These are phyloP conservation scores for Eupeodes corollae DNA, from an alignment of 1,140 invertebrate genomes.

Conservation along the genomic window DNA sequence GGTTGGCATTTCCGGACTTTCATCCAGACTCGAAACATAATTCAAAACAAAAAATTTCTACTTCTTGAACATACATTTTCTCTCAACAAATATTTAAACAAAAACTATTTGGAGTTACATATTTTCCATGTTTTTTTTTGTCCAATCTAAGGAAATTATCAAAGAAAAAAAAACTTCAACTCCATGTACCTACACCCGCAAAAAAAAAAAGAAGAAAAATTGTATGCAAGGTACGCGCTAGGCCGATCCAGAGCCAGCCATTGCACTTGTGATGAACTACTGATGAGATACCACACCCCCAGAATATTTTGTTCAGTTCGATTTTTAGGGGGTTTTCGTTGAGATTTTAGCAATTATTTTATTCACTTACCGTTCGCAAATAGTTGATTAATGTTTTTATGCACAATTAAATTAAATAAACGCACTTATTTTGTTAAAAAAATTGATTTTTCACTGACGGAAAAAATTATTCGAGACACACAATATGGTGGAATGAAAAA, in stretches of 20 bases:
- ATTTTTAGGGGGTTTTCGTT: not conserved
- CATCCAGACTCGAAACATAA: too few relatives aligned
- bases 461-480: not conserved
- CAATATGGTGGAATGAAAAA: not conserved
- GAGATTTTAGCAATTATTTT: not conserved
- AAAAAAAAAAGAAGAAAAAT: constrained; percentile 1
- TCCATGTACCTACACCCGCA: not conserved
- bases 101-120: too few relatives aligned
- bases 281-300: constrained; percentile 1
- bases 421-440: constrained; percentile 5
- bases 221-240: too few relatives aligned
- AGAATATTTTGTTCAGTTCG: not conserved
- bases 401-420: constrained; percentile 3
- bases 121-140: too few relatives aligned
- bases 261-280: not conserved
- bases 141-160: not conserved
- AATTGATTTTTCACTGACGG: constrained; percentile 4
- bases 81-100: too few relatives aligned
- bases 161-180: not conserved
- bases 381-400: constrained; percentile 3
- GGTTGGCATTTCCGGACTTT: too few relatives aligned
- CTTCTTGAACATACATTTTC: too few relatives aligned
- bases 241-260: too few relatives aligned
- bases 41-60: too few relatives aligned
- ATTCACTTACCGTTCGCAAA: constrained; percentile 8